Evolutionary conservation across 23 tunicate genomes (phyloP).

Genomic region (Botrylloides violaceus): DNA sequence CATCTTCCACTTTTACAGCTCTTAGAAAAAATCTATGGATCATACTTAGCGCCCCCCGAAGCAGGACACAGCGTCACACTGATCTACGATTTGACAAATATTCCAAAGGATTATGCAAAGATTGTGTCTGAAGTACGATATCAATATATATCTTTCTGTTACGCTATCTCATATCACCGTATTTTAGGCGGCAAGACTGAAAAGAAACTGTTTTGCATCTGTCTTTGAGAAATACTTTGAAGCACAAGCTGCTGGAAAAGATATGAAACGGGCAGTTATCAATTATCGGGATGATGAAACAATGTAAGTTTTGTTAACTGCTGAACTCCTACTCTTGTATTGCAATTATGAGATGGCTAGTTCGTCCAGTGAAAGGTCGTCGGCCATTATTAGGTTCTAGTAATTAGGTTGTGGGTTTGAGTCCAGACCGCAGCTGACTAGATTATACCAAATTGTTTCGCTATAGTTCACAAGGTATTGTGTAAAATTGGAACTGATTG

Average conservation of each 20-base stretch:
- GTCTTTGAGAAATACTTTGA: constrained; percentile 95
- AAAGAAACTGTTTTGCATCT: constrained; percentile 96
- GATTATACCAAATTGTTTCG: too few species aligned
- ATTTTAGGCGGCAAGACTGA: constrained; percentile 55
- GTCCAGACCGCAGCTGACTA: too few species aligned
- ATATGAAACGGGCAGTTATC: constrained; percentile 76
- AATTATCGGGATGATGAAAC: constrained; percentile 94
- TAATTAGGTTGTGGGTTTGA: too few species aligned
- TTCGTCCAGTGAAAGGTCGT: too few species aligned
- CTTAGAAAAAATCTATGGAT: constrained; percentile 53
- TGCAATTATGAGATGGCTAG: too few species aligned
- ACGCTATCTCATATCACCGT: constrained; percentile 22
- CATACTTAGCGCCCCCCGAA: constrained; percentile 41
- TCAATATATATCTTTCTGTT: neutral
- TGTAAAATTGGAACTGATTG: too few species aligned
- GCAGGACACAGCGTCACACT: constrained; percentile 72
- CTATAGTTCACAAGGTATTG: too few species aligned
- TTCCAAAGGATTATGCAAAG: constrained; percentile 54
- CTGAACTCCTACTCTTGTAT: too few species aligned
- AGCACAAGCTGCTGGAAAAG: constrained; percentile 74
- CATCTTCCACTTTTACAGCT: constrained; percentile 11
- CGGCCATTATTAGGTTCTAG: too few species aligned
- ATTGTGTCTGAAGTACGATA: constrained; percentile 7
- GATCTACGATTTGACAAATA: constrained; percentile 47
- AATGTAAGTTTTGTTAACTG: constrained; percentile 26